Evolutionary conservation across 2,113 vertebrate species (phyloP).

Genomic region (Hypomesus transpacificus): DNA sequence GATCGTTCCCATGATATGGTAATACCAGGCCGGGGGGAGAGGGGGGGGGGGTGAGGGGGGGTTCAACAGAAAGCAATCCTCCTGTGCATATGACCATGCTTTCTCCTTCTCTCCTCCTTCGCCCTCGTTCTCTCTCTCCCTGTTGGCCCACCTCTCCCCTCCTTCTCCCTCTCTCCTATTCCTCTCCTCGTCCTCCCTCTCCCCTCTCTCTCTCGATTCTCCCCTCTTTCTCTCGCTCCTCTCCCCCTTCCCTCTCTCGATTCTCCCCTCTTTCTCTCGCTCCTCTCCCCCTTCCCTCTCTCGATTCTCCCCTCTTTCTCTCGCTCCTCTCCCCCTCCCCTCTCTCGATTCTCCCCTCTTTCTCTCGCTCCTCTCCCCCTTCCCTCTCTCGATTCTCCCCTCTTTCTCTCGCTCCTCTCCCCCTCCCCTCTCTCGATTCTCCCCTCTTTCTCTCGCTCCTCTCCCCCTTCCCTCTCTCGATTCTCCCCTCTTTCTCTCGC

Average conservation of each 20-base stretch:
- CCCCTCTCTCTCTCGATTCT: background rate
- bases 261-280: too few species aligned
- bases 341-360: too few species aligned
- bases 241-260: slow-evolving; percentile 20
- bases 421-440: background rate
- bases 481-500: too few species aligned
- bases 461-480: background rate
- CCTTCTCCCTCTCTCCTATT: background rate
- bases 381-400: background rate
- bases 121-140: background rate
- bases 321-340: too few species aligned
- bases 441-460: slow-evolving; percentile 2
- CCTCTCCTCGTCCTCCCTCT: background rate
- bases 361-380: too few species aligned
- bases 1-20: slow-evolving; percentile 56
- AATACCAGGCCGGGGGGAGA: slow-evolving; percentile 47
- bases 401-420: slow-evolving; percentile 5
- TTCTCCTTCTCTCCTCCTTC: slow-evolving; percentile 22
- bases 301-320: too few species aligned
- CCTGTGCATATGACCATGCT: slow-evolving; percentile 15
- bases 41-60: slow-evolving; percentile 25
- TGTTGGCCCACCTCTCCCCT: background rate
- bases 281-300: too few species aligned
- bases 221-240: slow-evolving; percentile 28
- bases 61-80: slow-evolving; percentile 25